Conservation (phyloP, 2,888 invertebrate species). For the Ptychoptera contaminata region DNA sequence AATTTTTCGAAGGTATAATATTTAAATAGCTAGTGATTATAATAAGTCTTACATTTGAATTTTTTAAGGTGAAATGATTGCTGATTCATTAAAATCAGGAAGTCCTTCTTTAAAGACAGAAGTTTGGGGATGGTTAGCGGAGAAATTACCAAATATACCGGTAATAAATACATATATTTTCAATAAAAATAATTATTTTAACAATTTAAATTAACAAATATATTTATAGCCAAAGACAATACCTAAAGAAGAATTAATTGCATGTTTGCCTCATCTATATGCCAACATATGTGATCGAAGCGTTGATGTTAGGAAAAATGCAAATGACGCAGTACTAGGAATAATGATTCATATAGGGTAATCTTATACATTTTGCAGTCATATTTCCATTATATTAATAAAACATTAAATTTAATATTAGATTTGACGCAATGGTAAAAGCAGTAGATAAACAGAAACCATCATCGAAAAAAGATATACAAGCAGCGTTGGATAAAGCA, state of each 20-base stretch:
- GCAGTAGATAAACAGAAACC: slow-evolving; percentile 39
- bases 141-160: slow-evolving; percentile 58
- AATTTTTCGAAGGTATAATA: slow-evolving; percentile 51
- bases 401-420: not conserved
- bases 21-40: no score
- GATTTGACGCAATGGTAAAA: slow-evolving; percentile 24
- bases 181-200: not conserved
- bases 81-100: slow-evolving; percentile 71
- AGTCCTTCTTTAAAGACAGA: slow-evolving; percentile 70
- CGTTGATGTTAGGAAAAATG: slow-evolving; percentile 78
- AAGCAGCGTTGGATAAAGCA: slow-evolving; percentile 69
- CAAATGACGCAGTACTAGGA: slow-evolving; percentile 77
- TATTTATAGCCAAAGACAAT: slow-evolving; percentile 40
- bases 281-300: slow-evolving; percentile 80
- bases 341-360: slow-evolving; percentile 88
- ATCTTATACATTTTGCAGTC: not conserved
- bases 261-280: slow-evolving; percentile 63
- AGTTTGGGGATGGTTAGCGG: slow-evolving; percentile 72
- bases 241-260: slow-evolving; percentile 63
- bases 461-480: slow-evolving; percentile 59
- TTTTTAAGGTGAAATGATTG: slow-evolving; percentile 54
- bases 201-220: not conserved
- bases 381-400: not conserved
- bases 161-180: slow-evolving; percentile 5
- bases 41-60: no score